Percentiles rank a stretch among this genome's conserved stretches.
phyloP scores from a whole-genome alignment of 2,888 invertebrate genomes.

The Elmis aenea region DNA sequence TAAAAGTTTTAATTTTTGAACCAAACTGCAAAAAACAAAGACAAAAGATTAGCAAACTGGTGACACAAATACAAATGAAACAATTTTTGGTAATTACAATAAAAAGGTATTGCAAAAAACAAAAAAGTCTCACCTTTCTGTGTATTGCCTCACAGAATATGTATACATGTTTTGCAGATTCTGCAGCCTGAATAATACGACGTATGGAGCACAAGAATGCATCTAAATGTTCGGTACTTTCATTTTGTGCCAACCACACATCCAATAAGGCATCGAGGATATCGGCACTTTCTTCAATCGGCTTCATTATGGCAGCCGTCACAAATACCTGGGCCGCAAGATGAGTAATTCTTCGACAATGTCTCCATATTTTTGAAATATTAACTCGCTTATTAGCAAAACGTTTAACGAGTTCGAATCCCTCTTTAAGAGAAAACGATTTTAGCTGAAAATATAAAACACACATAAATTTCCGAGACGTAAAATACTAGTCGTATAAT shows the following conservation, averaged over 20 bases:
- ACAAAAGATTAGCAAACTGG: no score
- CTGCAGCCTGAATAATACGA: conserved; percentile 51
- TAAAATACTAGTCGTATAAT: conserved; percentile 3
- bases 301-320: conserved; percentile 52
- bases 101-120: no score
- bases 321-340: conserved; percentile 54
- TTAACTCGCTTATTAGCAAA: conserved; percentile 47
- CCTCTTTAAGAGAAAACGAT: conserved; percentile 51
- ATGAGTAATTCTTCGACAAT: conserved; percentile 52
- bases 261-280: conserved; percentile 40
- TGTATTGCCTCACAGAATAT: conserved; percentile 55
- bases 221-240: conserved; percentile 29
- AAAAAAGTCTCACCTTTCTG: conserved; percentile 30
- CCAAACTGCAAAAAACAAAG: conserved; percentile 24
- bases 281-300: conserved; percentile 40
- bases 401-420: conserved; percentile 52
- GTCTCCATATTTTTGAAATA: conserved; percentile 53
- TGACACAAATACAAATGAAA: no score
- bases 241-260: conserved; percentile 42
- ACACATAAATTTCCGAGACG: no score
- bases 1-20: conserved; percentile 49
- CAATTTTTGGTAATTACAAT: no score
- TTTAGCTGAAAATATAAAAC: conserved; percentile 51
- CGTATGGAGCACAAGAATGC: conserved; percentile 37
- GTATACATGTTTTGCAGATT: conserved; percentile 63